Conservation (phyloP, 2,888 invertebrate genomes). For the Tromatobia lineatoria region DNA sequence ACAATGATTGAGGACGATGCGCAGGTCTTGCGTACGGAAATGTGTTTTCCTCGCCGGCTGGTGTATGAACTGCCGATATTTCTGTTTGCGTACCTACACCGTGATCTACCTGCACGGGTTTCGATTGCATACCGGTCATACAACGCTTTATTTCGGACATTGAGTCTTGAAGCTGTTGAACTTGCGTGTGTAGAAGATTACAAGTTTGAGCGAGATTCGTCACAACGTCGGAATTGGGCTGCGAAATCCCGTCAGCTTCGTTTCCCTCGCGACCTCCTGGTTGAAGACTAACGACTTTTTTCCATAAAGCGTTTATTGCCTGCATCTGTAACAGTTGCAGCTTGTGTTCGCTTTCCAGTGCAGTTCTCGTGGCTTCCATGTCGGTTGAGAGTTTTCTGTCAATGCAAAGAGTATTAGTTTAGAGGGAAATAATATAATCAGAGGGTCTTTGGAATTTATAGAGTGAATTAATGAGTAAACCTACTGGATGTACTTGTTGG, state of each 20-base stretch:
- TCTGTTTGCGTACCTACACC: slow-evolving; percentile 92
- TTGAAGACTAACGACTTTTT: slow-evolving; percentile 92
- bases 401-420: background rate
- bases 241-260: slow-evolving; percentile 76
- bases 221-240: slow-evolving; percentile 88
- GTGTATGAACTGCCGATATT: slow-evolving; percentile 92
- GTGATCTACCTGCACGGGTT: slow-evolving; percentile 81
- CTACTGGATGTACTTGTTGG: slow-evolving; percentile 94
- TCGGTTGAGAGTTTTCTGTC: slow-evolving; percentile 92
- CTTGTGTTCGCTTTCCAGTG: slow-evolving; percentile 93
- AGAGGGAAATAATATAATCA: slow-evolving; percentile 2
- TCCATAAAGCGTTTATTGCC: slow-evolving; percentile 96
- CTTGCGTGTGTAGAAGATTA: slow-evolving; percentile 91
- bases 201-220: slow-evolving; percentile 92
- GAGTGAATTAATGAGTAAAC: slow-evolving; percentile 77
- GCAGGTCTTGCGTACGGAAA: slow-evolving; percentile 84
- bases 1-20: slow-evolving; percentile 80
- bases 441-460: background rate
- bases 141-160: slow-evolving; percentile 93
- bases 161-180: slow-evolving; percentile 92
- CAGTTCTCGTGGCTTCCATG: slow-evolving; percentile 94
- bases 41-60: slow-evolving; percentile 85
- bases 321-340: slow-evolving; percentile 96
- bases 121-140: slow-evolving; percentile 86
- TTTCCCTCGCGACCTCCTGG: slow-evolving; percentile 80